Evolutionary conservation across 2,797 vertebrate genomes (phyloP), one percentile per base, ranked within the genome.

Genomic region (Sebastes umbrosus): DNA sequence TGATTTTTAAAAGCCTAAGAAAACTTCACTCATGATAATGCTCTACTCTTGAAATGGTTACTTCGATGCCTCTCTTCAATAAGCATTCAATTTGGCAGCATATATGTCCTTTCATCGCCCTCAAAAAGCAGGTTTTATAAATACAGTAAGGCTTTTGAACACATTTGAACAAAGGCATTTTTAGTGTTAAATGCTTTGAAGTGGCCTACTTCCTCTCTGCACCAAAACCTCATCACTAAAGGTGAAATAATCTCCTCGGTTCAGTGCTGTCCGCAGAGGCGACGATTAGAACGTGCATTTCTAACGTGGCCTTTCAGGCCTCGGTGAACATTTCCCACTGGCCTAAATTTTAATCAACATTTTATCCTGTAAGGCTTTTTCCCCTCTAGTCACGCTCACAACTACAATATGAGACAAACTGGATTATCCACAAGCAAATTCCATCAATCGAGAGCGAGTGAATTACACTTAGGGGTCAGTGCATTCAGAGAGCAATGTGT

Each of bases 101-200:
- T 4, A 50, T 57, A 62, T 75, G 25, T 84, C 63, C 18, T 55
- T 82, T 67, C 55, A 39, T 77, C 13, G 14, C 24, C 60, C 55
- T 65, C 27, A 67, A 72, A 59, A 75, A 77, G 20, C n/a, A 64
- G 1, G 11, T 72, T 52, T 59, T 58, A 7, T 24, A 55, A 80
- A 75, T 73, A 73, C 8, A 72, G 57, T 88, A 93, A 92, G 92
- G 92, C 89, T 81, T 76, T 83, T 39, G 3, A 77, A 90, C 67
- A 80, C 72, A 62, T 60, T 36, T 43, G 20, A 36, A 18, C 31
- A 83, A 91, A 90, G 85, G 84, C 84, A 72, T 83, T 76, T 77
- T 73, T 55, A 84, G 73, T 72, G 67, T 80, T 83, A 69, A 81
- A 84, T 80, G 77, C 59, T 77, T 52, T 62, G 11, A 78, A 69